phyloP scores from a whole-genome alignment of 2,113 vertebrate species.

The Syrmaticus mikado region DNA sequence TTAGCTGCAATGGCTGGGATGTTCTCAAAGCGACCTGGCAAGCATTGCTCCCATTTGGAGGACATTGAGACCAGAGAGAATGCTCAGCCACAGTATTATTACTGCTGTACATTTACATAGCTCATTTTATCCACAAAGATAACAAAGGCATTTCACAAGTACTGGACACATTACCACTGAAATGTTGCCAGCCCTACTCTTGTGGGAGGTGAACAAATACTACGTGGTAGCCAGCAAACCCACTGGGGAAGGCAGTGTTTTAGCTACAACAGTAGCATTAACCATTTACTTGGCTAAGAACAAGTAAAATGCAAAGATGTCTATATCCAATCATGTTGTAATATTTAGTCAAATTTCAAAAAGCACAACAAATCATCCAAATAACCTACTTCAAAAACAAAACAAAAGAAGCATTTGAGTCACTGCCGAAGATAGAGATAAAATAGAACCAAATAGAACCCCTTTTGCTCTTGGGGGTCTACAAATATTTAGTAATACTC shows the following conservation, averaged over 20 bases:
- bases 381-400: not conserved
- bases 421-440: no score
- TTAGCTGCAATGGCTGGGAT: not conserved
- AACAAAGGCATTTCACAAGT: slow-evolving; percentile 47
- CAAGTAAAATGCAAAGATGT: not conserved
- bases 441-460: not conserved
- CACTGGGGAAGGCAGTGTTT: not conserved
- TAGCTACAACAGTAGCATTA: not conserved
- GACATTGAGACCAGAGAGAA: not conserved
- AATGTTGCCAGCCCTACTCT: not conserved
- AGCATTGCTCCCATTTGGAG: not conserved
- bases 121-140: slow-evolving; percentile 23
- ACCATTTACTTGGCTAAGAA: not conserved
- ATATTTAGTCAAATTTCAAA: not conserved
- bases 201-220: not conserved
- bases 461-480: not conserved
- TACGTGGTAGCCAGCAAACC: not conserved
- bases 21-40: not conserved
- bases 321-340: not conserved
- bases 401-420: not conserved
- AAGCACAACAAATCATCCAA: not conserved
- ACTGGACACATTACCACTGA: not conserved
- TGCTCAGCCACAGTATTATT: not conserved
- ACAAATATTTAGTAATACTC: not conserved
- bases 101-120: not conserved